phyloP scores from a whole-genome alignment of 2,888 invertebrate genomes.

The Beris chalybata region DNA sequence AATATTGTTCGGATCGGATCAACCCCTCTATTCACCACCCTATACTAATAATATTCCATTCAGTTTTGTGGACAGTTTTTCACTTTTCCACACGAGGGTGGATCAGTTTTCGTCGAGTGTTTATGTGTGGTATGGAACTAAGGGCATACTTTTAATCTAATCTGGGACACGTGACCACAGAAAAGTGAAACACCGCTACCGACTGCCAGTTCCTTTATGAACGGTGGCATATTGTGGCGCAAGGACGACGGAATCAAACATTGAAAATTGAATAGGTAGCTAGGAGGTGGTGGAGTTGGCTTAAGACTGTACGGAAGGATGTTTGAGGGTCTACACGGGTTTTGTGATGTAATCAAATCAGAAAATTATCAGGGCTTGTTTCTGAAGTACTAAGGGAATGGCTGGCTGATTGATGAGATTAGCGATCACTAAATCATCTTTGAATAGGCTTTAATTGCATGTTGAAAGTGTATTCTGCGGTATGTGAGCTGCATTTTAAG shows the following conservation, averaged over 20 bases:
- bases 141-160: constrained; percentile 39
- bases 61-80: constrained; percentile 32
- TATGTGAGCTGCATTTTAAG: no score
- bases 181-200: constrained; percentile 36
- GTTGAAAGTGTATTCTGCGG: background rate
- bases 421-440: constrained; percentile 28
- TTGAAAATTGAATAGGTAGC: constrained; percentile 25
- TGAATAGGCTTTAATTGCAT: constrained; percentile 31
- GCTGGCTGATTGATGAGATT: constrained; percentile 32
- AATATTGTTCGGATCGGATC: constrained; percentile 20
- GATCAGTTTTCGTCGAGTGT: constrained; percentile 23
- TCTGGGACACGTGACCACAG: constrained; percentile 53
- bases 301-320: constrained; percentile 27
- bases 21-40: constrained; percentile 12
- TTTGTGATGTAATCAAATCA: constrained; percentile 32
- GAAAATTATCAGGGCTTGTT: constrained; percentile 29
- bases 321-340: constrained; percentile 26
- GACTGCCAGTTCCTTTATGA: constrained; percentile 21
- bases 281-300: constrained; percentile 11
- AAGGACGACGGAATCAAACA: background rate
- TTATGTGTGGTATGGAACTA: constrained; percentile 28
- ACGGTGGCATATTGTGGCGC: constrained; percentile 21
- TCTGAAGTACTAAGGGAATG: background rate
- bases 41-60: constrained; percentile 39
- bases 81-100: constrained; percentile 20